Conservation (phyloP, 2,113 vertebrate genomes). For the Uria aalge region DNA sequence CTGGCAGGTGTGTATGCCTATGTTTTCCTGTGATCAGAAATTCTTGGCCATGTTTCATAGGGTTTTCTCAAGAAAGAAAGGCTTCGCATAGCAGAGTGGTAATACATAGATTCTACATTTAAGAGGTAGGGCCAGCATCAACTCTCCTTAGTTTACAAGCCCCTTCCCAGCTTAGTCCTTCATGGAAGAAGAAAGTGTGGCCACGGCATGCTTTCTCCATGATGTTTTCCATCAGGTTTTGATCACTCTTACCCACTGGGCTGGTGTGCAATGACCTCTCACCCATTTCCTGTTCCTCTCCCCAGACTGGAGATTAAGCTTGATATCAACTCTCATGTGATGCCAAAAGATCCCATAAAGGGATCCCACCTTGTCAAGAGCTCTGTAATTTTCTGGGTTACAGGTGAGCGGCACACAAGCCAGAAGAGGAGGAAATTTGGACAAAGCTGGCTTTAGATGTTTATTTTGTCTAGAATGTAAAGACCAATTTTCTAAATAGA, state of each 20-base stretch:
- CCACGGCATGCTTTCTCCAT: background rate
- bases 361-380: background rate
- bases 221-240: background rate
- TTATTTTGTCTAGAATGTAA: background rate
- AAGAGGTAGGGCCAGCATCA: background rate
- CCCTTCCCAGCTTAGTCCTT: background rate
- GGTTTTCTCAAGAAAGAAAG: background rate
- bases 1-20: background rate
- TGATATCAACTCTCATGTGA: background rate
- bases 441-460: background rate
- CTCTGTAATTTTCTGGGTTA: background rate
- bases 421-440: background rate
- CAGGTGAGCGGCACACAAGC: fast-evolving
- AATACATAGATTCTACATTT: background rate
- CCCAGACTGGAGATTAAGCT: background rate
- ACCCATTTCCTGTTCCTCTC: background rate
- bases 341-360: background rate
- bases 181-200: background rate
- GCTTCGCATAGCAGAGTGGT: background rate
- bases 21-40: background rate
- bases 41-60: background rate
- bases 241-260: background rate
- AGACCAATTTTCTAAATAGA: background rate
- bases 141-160: background rate
- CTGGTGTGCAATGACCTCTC: background rate